These are phyloP conservation scores for Psix sp. DNA, from an alignment of 1,140 invertebrate species.

Conservation along the genomic window DNA sequence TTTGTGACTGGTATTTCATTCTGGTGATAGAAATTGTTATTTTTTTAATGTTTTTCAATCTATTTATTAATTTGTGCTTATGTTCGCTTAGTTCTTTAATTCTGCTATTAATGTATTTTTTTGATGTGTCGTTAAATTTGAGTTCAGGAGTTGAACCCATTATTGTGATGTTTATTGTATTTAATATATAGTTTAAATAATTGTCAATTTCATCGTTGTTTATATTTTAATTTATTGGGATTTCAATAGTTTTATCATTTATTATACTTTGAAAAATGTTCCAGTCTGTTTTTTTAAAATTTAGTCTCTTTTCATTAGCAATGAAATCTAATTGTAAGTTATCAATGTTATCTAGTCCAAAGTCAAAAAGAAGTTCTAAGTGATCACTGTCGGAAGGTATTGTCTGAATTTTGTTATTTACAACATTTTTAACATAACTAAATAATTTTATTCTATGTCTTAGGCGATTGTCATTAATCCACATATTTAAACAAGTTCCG, in stretches of 20 bases:
- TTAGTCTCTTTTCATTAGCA: not conserved
- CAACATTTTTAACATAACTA: not conserved
- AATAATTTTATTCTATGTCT: not conserved
- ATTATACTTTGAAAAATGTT: not conserved
- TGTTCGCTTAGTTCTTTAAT: no score
- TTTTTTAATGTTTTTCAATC: no score
- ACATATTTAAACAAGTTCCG: not conserved
- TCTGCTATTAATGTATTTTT: no score
- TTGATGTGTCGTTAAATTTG: no score
- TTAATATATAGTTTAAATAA: not conserved
- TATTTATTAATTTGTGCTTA: no score
- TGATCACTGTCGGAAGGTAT: not conserved
- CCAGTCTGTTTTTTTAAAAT: not conserved
- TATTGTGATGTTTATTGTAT: not conserved
- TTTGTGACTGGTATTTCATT: no score
- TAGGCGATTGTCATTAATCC: not conserved
- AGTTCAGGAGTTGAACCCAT: not conserved
- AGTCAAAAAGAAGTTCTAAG: not conserved
- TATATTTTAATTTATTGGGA: not conserved
- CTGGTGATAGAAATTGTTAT: no score
- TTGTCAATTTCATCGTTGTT: not conserved
- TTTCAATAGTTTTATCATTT: not conserved
- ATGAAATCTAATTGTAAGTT: no score
- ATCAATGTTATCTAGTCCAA: not conserved
- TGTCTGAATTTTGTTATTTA: not conserved